phyloP scores from a whole-genome alignment of 2,113 vertebrate genomes.

The Syngnathus floridae region DNA sequence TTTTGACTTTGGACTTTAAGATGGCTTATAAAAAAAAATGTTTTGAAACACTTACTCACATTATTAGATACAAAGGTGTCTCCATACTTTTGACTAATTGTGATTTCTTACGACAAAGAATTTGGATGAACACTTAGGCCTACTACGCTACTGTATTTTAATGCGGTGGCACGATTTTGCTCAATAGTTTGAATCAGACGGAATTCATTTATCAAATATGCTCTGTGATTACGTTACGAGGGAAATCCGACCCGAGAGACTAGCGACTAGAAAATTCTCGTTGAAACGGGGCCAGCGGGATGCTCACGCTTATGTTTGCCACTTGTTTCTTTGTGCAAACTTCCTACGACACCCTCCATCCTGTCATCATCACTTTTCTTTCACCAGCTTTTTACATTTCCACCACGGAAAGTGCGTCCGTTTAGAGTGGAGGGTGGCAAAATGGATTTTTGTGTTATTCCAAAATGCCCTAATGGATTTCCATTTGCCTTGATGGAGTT shows the following conservation, averaged over 20 bases:
- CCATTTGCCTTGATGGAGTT: conserved; percentile 5
- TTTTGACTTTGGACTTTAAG: too few relatives aligned
- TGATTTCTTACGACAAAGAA: too few relatives aligned
- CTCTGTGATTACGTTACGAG: not conserved
- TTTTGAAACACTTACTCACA: too few relatives aligned
- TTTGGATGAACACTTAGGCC: too few relatives aligned
- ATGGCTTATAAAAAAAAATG: too few relatives aligned
- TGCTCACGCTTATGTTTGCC: not conserved
- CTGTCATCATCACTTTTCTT: not conserved
- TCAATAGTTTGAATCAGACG: not conserved
- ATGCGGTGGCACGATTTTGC: not conserved
- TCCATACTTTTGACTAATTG: too few relatives aligned
- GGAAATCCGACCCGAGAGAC: not conserved
- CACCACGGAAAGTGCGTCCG: not conserved
- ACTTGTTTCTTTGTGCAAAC: not conserved
- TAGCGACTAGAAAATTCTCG: not conserved
- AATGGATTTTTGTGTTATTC: conserved; percentile 5
- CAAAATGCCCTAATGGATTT: conserved; percentile 7
- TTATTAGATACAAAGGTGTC: too few relatives aligned
- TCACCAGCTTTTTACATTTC: not conserved
- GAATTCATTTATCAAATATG: not conserved
- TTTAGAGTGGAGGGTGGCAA: not conserved
- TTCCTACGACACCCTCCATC: not conserved
- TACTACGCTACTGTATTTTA: not conserved
- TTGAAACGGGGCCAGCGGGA: not conserved